Evolutionary conservation across 64 coral and sea anemone species (phyloP).

Genomic region (Stylophora pistillata): DNA sequence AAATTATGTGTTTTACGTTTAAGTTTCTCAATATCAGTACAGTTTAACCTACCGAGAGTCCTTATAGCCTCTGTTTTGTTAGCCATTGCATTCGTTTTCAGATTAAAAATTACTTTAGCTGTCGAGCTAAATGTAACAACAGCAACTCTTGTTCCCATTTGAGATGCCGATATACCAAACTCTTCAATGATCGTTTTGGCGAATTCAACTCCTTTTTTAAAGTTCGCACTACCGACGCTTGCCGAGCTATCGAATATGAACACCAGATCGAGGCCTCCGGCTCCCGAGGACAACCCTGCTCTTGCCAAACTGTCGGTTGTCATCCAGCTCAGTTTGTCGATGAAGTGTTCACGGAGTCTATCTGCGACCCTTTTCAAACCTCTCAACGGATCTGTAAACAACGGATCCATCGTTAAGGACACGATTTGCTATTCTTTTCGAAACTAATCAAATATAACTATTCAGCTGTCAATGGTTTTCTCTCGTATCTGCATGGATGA

Average conservation of each 20-base stretch:
- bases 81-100: slow-evolving; percentile 73
- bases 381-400: slow-evolving; percentile 72
- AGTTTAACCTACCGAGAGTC: slow-evolving; percentile 63
- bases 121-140: slow-evolving; percentile 75
- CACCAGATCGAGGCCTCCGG: slow-evolving; percentile 95
- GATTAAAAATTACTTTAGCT: slow-evolving; percentile 77
- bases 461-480: no score
- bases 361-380: slow-evolving; percentile 70
- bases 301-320: slow-evolving; percentile 90
- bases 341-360: slow-evolving; percentile 78
- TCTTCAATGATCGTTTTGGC: slow-evolving; percentile 93
- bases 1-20: no score
- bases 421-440: background rate
- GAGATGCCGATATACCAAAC: slow-evolving; percentile 84
- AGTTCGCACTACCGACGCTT: slow-evolving; percentile 84
- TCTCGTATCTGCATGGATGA: no score
- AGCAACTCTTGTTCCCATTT: slow-evolving; percentile 82
- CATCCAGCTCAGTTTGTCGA: slow-evolving; percentile 78
- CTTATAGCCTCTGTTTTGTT: slow-evolving; percentile 58
- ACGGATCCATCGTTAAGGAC: background rate
- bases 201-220: slow-evolving; percentile 88
- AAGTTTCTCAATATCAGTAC: background rate
- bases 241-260: slow-evolving; percentile 96
- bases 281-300: slow-evolving; percentile 88
- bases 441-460: no score